Base-by-base conservation (phyloP, 2,888 invertebrate species). In the Trisateles emortualis region DNA sequence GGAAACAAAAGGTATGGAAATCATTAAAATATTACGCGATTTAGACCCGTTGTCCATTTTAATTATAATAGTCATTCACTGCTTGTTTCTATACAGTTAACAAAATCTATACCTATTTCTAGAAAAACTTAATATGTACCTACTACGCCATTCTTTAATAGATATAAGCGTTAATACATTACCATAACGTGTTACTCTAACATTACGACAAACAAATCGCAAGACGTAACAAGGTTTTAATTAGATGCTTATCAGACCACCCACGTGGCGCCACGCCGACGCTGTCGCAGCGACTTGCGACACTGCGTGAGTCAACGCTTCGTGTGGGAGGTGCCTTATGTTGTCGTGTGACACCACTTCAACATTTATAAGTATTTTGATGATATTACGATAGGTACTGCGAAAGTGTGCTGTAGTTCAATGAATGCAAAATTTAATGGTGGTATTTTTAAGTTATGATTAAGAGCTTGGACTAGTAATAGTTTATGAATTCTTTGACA, bases 221-320 rank as follows among this genome's bases (percentile, higher is more conserved):
- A 33, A 52, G 52, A 56, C 62, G 54, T 45, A 83, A 80, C 74
- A 76, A 77, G 76, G 59, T 67, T 80, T 85, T 87, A 90, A 91
- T 91, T 89, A 89, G 90, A 90, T 88, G 81, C 76, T 83, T 88
- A 90, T 89, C 89, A 74, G 60, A 66, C 89, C 90, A 85, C 90
- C 90, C 90, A 87, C 87, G 64, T 49, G 35, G 83, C 81, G 72
- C 26, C 26, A 26, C 26, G 19, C 78, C 79, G 72, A 76, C 78
- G 79, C 74, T 72, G 82, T 73, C 84, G 79, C 81, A 84, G 65
- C 40, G 76, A 57, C 52, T 66, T 87, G 87, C 87, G 87, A 89
- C 89, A 86, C 68, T 87, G 63, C 58, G 60, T 88, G 86, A 88
- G 69, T 88, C 85, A 86, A 82, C 75, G 47, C 60, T 4, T 22